These are phyloP conservation scores for Dryobates pubescens DNA, from an alignment of 2,797 vertebrate species.

Conservation along the genomic window DNA sequence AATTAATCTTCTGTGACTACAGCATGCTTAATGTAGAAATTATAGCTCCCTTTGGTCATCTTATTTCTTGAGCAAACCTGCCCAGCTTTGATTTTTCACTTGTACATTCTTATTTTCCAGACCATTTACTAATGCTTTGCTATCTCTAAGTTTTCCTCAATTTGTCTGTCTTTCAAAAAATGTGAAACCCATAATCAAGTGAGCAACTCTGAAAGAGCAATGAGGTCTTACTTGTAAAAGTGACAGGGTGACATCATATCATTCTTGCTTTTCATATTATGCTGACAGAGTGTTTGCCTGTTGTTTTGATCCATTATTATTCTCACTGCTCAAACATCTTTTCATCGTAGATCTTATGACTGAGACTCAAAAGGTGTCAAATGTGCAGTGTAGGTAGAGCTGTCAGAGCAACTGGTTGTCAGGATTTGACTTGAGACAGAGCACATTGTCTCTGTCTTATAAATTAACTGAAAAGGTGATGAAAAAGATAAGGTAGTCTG, in stretches of 20 bases:
- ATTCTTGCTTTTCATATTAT: neutral
- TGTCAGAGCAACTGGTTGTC: constrained; percentile 9
- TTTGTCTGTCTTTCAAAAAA: constrained; percentile 40
- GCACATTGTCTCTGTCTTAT: neutral
- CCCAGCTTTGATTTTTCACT: neutral
- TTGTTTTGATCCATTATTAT: constrained; percentile 43
- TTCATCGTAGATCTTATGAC: neutral
- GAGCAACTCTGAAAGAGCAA: neutral
- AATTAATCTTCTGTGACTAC: constrained; percentile 12
- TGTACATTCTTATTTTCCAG: neutral
- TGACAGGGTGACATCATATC: neutral
- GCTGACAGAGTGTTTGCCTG: neutral
- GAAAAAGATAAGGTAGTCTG: neutral
- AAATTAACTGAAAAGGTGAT: neutral
- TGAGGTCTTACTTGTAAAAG: neutral
- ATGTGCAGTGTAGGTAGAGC: neutral
- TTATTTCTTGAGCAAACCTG: neutral
- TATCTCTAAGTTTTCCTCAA: constrained; percentile 2
- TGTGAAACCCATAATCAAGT: neutral
- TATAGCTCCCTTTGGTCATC: neutral
- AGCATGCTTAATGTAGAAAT: constrained; percentile 30
- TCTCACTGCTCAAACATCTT: neutral
- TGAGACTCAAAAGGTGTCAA: constrained; percentile 15
- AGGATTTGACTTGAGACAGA: neutral
- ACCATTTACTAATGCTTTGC: constrained; percentile 7